These are phyloP conservation scores for Calycopis cecrops DNA, from an alignment of 1,140 invertebrate genomes.

Conservation along the genomic window DNA sequence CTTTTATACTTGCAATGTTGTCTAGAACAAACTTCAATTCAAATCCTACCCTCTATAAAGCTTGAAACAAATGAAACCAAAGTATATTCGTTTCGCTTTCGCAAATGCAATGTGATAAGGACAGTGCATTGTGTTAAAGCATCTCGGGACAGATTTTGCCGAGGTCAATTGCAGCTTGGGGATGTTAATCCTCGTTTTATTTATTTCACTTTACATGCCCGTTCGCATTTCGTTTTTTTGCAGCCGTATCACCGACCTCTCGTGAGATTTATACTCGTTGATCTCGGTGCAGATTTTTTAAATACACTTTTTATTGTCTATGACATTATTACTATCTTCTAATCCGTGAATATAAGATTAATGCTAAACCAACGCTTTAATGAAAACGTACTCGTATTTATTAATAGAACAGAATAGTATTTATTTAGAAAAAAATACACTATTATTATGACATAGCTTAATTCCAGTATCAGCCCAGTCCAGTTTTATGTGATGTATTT, in stretches of 20 bases:
- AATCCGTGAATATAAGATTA: background rate
- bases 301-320: background rate
- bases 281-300: background rate
- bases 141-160: constrained; percentile 5
- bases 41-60: constrained; percentile 10
- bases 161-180: constrained; percentile 8
- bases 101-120: constrained; percentile 10
- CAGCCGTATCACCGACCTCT: background rate
- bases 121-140: constrained; percentile 5
- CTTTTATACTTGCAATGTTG: background rate
- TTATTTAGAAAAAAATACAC: too few species aligned
- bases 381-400: background rate
- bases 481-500: too few species aligned
- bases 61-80: constrained; percentile 11
- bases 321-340: background rate
- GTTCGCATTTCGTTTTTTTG: background rate
- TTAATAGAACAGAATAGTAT: background rate
- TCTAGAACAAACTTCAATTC: constrained; percentile 4
- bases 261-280: background rate
- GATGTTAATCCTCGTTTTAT: constrained; percentile 9
- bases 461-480: too few species aligned
- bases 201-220: constrained; percentile 8
- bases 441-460: too few species aligned
- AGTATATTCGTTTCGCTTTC: constrained; percentile 2
- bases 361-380: background rate